Evolutionary conservation across 1,140 invertebrate species (phyloP), one percentile per base, ranked within the genome.

Genomic region (Drosophila asahinai): DNA sequence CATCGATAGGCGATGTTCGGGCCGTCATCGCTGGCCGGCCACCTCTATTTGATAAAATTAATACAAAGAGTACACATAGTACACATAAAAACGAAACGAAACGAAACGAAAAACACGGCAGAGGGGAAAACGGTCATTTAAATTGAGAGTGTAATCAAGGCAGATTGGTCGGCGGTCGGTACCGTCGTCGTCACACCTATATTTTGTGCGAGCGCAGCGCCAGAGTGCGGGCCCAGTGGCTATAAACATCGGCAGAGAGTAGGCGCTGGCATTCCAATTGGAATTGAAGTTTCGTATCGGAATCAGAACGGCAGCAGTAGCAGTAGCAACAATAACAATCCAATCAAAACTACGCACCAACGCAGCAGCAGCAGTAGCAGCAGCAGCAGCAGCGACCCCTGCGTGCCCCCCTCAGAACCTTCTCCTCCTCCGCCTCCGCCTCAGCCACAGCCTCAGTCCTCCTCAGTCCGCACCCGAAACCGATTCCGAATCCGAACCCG

Each of bases 71-170:
- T 54, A 54, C 52, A 54, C 52, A 54, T 54, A 55, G 52, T 57
- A 57, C 54, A 57, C 54, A 57, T 57, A 57, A 57, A 57, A 57
- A 57, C 54, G 54, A 57, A 57, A 57, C 54, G 54, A 81, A 84
- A 78, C 67, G 79, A 86, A 80, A 83, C 80, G 76, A 80, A 83
- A 82, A 86, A 81, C 72, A 79, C 68, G 72, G 62, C 66, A 71
- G 36, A 81, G 67, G 66, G 71, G 76, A 75, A 57, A 78, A 86
- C 64, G 67, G 64, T 80, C 58, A 82, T 87, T 82, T 76, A 68
- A 87, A 86, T 80, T 83, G 48, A 77, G 66, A 77, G 83, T 84
- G 76, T 76, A 76, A 83, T 82, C 76, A 77, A 83, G 40, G 76
- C 80, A 77, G 70, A 83, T 82, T 72, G 63, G 60, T 77, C 60